Conservation (phyloP, 2,113 vertebrate species). For the Cathartes aura region DNA sequence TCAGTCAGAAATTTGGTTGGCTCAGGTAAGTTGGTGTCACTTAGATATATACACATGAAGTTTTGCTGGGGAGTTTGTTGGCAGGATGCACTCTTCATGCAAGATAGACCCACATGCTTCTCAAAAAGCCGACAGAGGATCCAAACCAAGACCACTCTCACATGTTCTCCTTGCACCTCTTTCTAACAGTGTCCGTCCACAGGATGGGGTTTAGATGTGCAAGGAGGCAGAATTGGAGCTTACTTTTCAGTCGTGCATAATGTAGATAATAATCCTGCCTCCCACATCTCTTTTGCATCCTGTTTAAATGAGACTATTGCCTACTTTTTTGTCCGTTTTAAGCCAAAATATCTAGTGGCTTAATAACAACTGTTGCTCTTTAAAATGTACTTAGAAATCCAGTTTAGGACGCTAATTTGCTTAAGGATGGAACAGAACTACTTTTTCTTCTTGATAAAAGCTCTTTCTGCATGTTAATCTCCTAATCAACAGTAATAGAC, state of each 20-base stretch:
- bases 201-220: background rate
- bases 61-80: background rate
- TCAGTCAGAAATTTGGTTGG: background rate
- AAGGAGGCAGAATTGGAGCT: background rate
- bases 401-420: background rate
- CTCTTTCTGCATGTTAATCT: background rate
- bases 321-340: background rate
- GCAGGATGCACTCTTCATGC: background rate
- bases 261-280: background rate
- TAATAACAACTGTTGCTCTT: conserved; percentile 11
- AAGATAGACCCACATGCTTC: background rate
- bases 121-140: background rate
- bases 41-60: accelerated
- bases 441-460: background rate
- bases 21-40: background rate
- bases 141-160: background rate
- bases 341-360: background rate
- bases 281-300: background rate
- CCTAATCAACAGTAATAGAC: background rate
- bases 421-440: background rate
- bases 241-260: background rate
- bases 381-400: background rate
- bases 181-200: background rate
- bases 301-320: background rate
- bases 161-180: background rate